Percentiles rank a stretch among this genome's conserved stretches.
These are phyloP conservation scores for Xiphorhynchus erythropygius DNA, from an alignment of 2,797 vertebrate species.

Conservation along the genomic window DNA sequence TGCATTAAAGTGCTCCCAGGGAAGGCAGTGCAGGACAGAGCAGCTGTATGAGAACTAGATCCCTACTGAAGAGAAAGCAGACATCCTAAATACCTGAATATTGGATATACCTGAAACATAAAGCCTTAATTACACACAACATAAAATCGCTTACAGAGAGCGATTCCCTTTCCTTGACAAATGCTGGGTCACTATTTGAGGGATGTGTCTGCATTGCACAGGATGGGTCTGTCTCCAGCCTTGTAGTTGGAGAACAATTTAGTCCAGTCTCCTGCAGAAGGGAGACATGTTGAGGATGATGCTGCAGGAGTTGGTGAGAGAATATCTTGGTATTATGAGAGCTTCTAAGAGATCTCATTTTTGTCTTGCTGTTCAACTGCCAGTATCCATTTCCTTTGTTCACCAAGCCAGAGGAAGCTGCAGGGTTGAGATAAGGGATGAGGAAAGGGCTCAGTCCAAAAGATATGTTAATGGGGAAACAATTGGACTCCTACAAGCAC, in stretches of 20 bases:
- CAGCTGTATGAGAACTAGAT: background rate
- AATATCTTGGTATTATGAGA: background rate
- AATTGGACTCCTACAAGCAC: background rate
- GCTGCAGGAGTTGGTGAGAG: background rate
- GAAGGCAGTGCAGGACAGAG: background rate
- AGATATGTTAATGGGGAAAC: background rate
- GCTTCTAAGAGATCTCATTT: background rate
- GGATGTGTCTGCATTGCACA: background rate
- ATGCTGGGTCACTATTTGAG: background rate
- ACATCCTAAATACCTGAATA: background rate
- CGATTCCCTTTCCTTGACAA: background rate
- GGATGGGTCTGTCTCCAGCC: background rate
- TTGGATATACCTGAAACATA: background rate
- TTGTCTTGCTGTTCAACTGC: background rate
- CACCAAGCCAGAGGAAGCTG: background rate
- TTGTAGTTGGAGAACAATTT: background rate
- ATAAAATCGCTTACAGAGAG: background rate
- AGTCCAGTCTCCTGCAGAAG: background rate
- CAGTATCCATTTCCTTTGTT: background rate
- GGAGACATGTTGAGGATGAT: background rate
- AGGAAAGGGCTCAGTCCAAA: background rate
- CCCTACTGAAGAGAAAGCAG: background rate
- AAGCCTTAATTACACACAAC: background rate
- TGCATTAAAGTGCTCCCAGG: background rate
- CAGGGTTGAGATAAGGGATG: background rate